phyloP scores from a whole-genome alignment of 2,797 vertebrate genomes.

The Epinephelus awoara region DNA sequence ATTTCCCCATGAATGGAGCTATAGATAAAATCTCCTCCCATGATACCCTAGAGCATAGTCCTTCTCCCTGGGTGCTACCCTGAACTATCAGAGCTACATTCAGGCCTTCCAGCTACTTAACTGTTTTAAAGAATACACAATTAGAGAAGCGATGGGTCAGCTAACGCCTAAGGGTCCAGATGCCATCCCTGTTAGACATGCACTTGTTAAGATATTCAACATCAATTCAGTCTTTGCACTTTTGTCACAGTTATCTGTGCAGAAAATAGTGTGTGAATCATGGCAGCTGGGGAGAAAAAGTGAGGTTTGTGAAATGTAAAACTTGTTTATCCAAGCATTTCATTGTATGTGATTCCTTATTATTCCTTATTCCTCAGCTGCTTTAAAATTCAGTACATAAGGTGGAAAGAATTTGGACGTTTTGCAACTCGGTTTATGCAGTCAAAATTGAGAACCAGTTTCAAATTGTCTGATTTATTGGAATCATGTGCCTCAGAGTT shows the following conservation, averaged over 20 bases:
- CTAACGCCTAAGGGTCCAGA: constrained; percentile 60
- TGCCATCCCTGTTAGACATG: constrained; percentile 52
- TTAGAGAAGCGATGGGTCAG: constrained; percentile 69
- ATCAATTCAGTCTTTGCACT: constrained; percentile 46
- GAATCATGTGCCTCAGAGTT: too few species aligned
- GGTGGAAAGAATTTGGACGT: not conserved
- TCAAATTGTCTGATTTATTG: too few species aligned
- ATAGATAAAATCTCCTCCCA: constrained; percentile 75
- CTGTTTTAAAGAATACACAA: constrained; percentile 70
- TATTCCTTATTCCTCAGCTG: too few species aligned
- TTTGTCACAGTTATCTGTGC: constrained; percentile 42
- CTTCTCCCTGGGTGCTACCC: constrained; percentile 53
- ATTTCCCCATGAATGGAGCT: constrained; percentile 79
- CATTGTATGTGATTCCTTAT: too few species aligned
- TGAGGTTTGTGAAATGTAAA: not conserved
- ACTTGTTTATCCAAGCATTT: too few species aligned
- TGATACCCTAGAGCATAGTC: constrained; percentile 68
- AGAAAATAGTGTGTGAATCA: constrained; percentile 19
- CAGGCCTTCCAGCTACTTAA: constrained; percentile 54
- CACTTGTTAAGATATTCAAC: constrained; percentile 56
- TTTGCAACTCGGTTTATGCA: not conserved
- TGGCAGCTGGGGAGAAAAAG: not conserved
- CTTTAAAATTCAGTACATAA: not conserved
- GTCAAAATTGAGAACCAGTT: too few species aligned
- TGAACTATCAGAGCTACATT: constrained; percentile 60